phyloP scores from a whole-genome alignment of 2,888 invertebrate species.

The Lycaena phlaeas region DNA sequence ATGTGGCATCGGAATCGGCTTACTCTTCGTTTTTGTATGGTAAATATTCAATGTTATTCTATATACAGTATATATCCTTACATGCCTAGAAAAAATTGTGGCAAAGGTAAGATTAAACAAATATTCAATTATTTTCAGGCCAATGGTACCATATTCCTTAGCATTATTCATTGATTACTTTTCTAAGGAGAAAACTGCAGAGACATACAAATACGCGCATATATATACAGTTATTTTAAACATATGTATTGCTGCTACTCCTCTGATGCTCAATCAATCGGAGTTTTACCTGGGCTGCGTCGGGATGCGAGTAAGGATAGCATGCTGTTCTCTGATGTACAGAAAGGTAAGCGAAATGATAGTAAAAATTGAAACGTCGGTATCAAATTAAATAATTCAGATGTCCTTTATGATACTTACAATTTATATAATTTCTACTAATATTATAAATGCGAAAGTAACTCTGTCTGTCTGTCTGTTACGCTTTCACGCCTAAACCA shows the following conservation, averaged over 20 bases:
- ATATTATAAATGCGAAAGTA: too few relatives aligned
- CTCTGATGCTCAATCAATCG: slow-evolving; percentile 77
- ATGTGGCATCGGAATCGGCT: slow-evolving; percentile 70
- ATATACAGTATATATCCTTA: too few relatives aligned
- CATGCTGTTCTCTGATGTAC: slow-evolving; percentile 83
- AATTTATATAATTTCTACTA: neutral
- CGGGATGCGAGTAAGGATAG: slow-evolving; percentile 84
- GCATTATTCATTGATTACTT: slow-evolving; percentile 77
- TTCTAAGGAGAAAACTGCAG: slow-evolving; percentile 57
- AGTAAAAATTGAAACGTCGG: too few relatives aligned
- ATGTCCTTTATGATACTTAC: neutral
- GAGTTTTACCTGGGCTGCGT: slow-evolving; percentile 71
- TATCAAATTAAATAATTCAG: too few relatives aligned
- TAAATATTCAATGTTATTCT: slow-evolving; percentile 21
- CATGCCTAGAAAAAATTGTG: neutral
- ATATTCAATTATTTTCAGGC: slow-evolving; percentile 44
- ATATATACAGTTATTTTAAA: slow-evolving; percentile 76
- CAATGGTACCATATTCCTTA: slow-evolving; percentile 73
- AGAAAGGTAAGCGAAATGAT: slow-evolving; percentile 75
- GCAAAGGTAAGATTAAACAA: neutral
- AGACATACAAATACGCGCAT: slow-evolving; percentile 73
- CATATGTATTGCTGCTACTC: slow-evolving; percentile 65
- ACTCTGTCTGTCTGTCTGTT: too few relatives aligned
- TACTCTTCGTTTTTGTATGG: slow-evolving; percentile 73
- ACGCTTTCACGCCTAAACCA: too few relatives aligned